Evolutionary conservation across 2,797 vertebrate species (phyloP).

Genomic region (Eidolon dupreanum): DNA sequence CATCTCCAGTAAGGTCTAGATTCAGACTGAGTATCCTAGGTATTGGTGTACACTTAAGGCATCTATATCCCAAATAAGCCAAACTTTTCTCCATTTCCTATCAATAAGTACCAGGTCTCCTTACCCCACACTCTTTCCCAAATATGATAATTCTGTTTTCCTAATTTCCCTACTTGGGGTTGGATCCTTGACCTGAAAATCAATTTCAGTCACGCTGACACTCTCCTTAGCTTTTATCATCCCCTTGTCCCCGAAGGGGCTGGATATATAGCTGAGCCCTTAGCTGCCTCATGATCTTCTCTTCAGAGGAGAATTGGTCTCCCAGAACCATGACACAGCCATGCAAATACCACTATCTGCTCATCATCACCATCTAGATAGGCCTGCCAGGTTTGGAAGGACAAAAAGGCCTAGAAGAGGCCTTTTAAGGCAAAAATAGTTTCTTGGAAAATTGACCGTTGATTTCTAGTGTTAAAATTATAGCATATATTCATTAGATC

Average conservation of each 20-base stretch:
- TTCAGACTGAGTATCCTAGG: not conserved
- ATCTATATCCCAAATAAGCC: not conserved
- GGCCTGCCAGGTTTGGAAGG: slow-evolving; percentile 26
- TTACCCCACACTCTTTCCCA: not conserved
- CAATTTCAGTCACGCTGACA: not conserved
- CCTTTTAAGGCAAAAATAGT: not conserved
- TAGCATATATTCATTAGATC: not conserved
- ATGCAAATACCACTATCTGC: not conserved
- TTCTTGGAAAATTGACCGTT: not conserved
- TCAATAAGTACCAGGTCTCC: not conserved
- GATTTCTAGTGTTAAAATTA: not conserved
- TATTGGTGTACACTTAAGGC: not conserved
- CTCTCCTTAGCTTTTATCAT: not conserved
- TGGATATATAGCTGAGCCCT: not conserved
- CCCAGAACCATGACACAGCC: not conserved
- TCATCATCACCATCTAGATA: not conserved
- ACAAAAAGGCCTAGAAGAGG: not conserved
- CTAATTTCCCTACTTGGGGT: not conserved
- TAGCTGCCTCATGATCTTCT: not conserved
- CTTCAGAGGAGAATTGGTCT: not conserved
- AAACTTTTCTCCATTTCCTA: not conserved
- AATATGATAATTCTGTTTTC: not conserved
- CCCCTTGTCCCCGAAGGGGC: not conserved
- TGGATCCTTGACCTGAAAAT: not conserved
- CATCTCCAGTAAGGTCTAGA: not conserved